A percentile compares a stretch with the other conserved stretches of the same genome.
phyloP scores from a whole-genome alignment of 2,797 vertebrate genomes.

The Selene dorsalis region DNA sequence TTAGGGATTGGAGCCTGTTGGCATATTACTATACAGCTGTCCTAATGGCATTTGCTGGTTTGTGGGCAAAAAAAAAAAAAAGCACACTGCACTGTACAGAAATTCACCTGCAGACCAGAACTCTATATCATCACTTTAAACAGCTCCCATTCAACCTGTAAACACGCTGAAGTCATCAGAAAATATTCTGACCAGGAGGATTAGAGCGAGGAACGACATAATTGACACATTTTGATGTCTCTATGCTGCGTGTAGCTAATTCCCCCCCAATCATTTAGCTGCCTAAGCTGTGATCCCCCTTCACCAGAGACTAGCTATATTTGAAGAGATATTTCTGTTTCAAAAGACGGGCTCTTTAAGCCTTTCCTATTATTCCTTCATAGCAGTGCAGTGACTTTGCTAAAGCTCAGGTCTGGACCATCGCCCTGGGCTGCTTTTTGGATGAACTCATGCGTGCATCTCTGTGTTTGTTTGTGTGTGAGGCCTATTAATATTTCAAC shows the following conservation, averaged over 20 bases:
- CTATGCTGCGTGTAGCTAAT: conserved; percentile 71
- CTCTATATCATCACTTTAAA: conserved; percentile 65
- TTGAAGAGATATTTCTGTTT: conserved; percentile 73
- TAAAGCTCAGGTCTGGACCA: conserved; percentile 78
- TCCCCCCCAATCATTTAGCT: conserved; percentile 71
- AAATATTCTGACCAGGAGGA: conserved; percentile 65
- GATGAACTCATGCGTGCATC: conserved; percentile 81
- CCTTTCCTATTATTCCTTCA: conserved; percentile 72
- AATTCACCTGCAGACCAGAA: conserved; percentile 69
- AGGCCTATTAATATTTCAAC: conserved; percentile 87
- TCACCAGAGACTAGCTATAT: conserved; percentile 70
- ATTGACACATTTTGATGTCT: conserved; percentile 78
- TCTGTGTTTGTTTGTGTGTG: conserved; percentile 84
- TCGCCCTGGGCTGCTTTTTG: conserved; percentile 83
- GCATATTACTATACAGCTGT: conserved; percentile 66
- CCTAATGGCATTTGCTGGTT: conserved; percentile 66
- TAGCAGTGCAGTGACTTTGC: conserved; percentile 75
- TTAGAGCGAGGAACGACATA: conserved; percentile 67
- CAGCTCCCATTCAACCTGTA: conserved; percentile 57
- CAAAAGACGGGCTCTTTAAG: conserved; percentile 68
- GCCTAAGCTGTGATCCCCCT: conserved; percentile 72
- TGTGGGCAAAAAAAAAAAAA: conserved; percentile 29
- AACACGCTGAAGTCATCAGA: conserved; percentile 68
- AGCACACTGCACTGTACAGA: conserved; percentile 35
- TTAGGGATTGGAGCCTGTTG: conserved; percentile 72